These are phyloP conservation scores for Carposina sasakii DNA, from an alignment of 1,140 invertebrate genomes.

Conservation along the genomic window DNA sequence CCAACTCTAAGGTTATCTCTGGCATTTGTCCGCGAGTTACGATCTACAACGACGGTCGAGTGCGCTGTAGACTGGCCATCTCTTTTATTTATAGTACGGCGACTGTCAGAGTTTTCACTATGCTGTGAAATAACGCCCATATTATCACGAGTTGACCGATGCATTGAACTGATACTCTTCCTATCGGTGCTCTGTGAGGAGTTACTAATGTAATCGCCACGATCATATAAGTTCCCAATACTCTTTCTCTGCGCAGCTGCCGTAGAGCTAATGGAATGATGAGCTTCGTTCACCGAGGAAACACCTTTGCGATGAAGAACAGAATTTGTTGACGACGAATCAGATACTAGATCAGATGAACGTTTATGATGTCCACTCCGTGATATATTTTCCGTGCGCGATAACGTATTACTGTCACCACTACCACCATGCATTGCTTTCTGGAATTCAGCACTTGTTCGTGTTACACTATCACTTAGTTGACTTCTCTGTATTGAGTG, in stretches of 20 bases:
- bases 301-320: constrained; percentile 83
- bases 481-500: constrained; percentile 45
- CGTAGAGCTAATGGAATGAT: constrained; percentile 81
- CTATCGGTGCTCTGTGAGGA: constrained; percentile 78
- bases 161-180: constrained; percentile 83
- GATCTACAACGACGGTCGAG: constrained; percentile 62
- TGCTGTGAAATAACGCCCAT: constrained; percentile 64
- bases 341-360: constrained; percentile 81
- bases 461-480: constrained; percentile 56
- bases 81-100: constrained; percentile 57
- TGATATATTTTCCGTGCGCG: constrained; percentile 31
- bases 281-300: constrained; percentile 73
- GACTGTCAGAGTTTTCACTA: constrained; percentile 53
- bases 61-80: no score
- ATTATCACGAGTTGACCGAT: constrained; percentile 74
- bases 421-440: constrained; percentile 62
- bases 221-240: constrained; percentile 82
- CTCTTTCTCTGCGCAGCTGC: constrained; percentile 85
- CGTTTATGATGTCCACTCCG: constrained; percentile 75
- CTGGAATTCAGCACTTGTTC: constrained; percentile 63
- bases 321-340: constrained; percentile 81
- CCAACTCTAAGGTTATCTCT: constrained; percentile 79
- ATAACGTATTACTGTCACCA: constrained; percentile 28
- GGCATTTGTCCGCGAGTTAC: constrained; percentile 73
- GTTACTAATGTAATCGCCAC: constrained; percentile 78